Conservation (phyloP, 2,888 invertebrate species). For the Acronicta aceris region DNA sequence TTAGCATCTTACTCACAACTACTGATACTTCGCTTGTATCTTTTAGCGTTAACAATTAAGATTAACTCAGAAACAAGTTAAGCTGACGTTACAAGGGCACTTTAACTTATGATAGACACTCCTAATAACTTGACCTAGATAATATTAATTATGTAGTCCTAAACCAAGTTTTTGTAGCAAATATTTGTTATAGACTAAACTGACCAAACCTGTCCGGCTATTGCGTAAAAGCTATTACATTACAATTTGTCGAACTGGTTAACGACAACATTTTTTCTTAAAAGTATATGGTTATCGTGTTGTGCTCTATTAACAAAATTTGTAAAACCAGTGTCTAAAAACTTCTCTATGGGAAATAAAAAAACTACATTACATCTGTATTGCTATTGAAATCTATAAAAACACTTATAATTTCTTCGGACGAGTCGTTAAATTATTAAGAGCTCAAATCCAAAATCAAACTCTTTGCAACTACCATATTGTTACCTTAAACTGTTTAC, state of each 20-base stretch:
- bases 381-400: neutral
- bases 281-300: neutral
- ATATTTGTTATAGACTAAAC: conserved; percentile 32
- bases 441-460: no score
- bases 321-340: neutral
- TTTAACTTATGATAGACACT: conserved; percentile 13
- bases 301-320: neutral
- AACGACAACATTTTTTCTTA: conserved; percentile 4
- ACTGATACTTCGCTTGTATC: conserved; percentile 5
- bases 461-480: neutral
- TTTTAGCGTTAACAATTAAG: conserved; percentile 18
- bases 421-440: neutral
- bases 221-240: conserved; percentile 41
- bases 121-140: conserved; percentile 38
- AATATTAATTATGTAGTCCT: conserved; percentile 22
- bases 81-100: conserved; percentile 28
- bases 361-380: neutral
- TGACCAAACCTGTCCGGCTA: conserved; percentile 28
- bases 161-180: conserved; percentile 39
- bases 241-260: conserved; percentile 32
- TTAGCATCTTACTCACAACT: conserved; percentile 22
- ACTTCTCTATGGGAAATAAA: neutral
- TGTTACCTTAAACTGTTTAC: neutral
- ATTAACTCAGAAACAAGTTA: conserved; percentile 18
- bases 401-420: no score